phyloP scores from a whole-genome alignment of 2,113 vertebrate genomes.

The Megatriorchis doriae region DNA sequence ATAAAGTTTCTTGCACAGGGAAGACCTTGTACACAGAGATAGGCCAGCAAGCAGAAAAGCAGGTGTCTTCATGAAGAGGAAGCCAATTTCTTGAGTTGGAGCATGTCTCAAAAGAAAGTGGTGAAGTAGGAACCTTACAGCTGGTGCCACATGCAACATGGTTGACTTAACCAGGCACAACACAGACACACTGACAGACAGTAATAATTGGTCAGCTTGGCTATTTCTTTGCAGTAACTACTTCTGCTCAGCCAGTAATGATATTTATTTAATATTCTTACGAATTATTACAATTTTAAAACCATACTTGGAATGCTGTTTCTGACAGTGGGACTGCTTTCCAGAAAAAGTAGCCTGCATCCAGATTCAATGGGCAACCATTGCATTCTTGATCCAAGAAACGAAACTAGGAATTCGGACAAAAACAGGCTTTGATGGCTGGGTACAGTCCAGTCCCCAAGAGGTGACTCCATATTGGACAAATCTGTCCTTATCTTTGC shows the following conservation, averaged over 20 bases:
- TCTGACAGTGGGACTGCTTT: not conserved
- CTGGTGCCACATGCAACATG: not conserved
- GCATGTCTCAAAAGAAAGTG: not conserved
- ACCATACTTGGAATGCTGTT: not conserved
- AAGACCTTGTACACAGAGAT: not conserved
- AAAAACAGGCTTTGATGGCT: constrained; percentile 84
- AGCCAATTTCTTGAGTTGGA: not conserved
- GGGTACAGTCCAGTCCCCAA: constrained; percentile 86
- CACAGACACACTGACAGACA: not conserved
- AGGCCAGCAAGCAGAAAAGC: not conserved
- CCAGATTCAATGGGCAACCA: constrained; percentile 41
- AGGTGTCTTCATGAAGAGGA: not conserved
- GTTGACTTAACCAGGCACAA: not conserved
- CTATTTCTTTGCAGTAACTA: not conserved
- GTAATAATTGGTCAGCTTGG: not conserved
- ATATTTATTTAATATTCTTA: not conserved
- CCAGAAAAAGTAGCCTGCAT: not conserved
- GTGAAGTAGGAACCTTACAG: not conserved
- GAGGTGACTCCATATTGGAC: constrained; percentile 86
- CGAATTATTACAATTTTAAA: not conserved
- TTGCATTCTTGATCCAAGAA: constrained; percentile 78
- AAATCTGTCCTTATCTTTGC: constrained; percentile 77
- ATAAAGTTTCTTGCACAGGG: not conserved
- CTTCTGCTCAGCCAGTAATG: not conserved
- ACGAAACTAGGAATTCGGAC: constrained; percentile 78